Percentiles rank a stretch among this genome's conserved stretches.
Conservation (phyloP, 2,888 invertebrate species). For the Napeogenes sylphis region DNA sequence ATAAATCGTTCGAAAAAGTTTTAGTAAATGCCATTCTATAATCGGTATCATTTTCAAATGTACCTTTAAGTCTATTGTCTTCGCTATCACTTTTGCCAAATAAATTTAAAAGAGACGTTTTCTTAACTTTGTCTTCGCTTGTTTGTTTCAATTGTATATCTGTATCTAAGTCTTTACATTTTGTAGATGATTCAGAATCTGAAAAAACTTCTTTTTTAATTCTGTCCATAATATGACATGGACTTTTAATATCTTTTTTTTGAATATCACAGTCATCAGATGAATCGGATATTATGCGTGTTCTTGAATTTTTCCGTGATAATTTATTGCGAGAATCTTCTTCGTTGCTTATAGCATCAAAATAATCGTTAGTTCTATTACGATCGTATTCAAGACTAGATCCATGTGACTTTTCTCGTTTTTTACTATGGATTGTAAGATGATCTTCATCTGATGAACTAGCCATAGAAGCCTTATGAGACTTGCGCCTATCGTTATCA, state of each 20-base stretch:
- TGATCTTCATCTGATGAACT: conserved; percentile 78
- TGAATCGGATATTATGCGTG: conserved; percentile 87
- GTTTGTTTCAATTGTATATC: conserved; percentile 41
- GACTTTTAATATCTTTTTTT: conserved; percentile 68
- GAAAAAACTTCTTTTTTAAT: conserved; percentile 80
- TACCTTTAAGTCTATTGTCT: conserved; percentile 62
- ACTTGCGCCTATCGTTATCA: conserved; percentile 69
- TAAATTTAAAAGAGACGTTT: conserved; percentile 60
- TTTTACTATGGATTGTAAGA: conserved; percentile 58
- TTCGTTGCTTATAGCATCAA: conserved; percentile 69
- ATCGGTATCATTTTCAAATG: conserved; percentile 55
- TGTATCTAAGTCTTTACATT: conserved; percentile 40
- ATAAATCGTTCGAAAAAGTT: conserved; percentile 60
- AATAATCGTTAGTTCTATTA: conserved; percentile 70
- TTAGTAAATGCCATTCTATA: conserved; percentile 55
- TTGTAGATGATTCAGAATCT: conserved; percentile 50
- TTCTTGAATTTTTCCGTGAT: conserved; percentile 82
- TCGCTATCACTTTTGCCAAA: conserved; percentile 72
- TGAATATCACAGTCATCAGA: conserved; percentile 83
- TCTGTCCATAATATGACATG: conserved; percentile 48
- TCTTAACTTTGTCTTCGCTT: conserved; percentile 54
- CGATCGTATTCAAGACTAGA: conserved; percentile 55
- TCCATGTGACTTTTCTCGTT: conserved; percentile 68
- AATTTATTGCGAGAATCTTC: conserved; percentile 76
- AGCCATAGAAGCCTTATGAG: conserved; percentile 64